Evolutionary conservation across 2,797 vertebrate species (phyloP), one percentile per base, ranked within the genome.

Genomic region (Muscicapa comitata): DNA sequence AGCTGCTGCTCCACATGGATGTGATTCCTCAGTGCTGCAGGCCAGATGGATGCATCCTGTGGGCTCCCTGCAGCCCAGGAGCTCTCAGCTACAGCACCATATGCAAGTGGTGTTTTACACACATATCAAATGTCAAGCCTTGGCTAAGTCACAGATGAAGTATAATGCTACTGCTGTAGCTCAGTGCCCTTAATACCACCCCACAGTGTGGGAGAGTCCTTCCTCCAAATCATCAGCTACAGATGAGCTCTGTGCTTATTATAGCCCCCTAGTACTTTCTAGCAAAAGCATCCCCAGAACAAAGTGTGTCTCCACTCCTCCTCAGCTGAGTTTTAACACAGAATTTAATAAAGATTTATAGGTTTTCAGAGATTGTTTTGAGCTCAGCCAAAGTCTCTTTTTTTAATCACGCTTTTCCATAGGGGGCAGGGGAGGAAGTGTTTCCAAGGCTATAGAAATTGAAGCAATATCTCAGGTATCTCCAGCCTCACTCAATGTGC

Each of bases 321-420:
- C 76, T 94, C 77, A 67, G 71, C 55, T 79, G 89, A 90, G 37
- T 75, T 95, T 93, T 93, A 83, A 65, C 37, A 57, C 78, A 88
- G 75, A 94, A 88, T 96, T 93, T 96, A 95, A 96, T 95, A 96
- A 94, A 92, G 91, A 95, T 91, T 94, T 95, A 96, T 58, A 81
- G 76, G 79, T 86, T 94, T 95, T 88, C 76, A 79, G 88, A 93
- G 87, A 78, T 86, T 93, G 78, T 92, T 91, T 95, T 19, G 89
- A 75, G 87, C 73, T 90, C 79, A 94, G 55, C 40, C 85, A 86
- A 94, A 80, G 62, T 73, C 54, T 93, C 62, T 84, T 68, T 84
- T 90, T 93, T 88, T 71, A 94, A 96, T 95, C 91, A 96, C 40
- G 40, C 48, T 86, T 95, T 96, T 96, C 85, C 13, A 1, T 50